Percentiles rank a stretch among this genome's conserved stretches.
Conservation (phyloP, 2,113 vertebrate species). For the Hyperopisus bebe region DNA sequence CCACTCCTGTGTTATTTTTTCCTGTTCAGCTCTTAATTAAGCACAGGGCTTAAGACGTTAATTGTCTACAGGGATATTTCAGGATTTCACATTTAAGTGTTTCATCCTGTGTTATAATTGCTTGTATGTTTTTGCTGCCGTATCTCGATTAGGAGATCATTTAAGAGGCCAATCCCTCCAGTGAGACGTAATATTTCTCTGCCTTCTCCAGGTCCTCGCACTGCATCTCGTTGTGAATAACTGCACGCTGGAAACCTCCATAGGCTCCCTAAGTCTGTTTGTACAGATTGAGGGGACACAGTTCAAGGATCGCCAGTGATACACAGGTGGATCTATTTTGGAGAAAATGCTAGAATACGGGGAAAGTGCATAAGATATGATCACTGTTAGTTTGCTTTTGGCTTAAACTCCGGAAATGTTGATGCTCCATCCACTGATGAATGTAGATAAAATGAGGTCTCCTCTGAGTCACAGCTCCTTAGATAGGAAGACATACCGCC, state of each 20-base stretch:
- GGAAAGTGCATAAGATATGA: neutral
- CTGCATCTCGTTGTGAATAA: neutral
- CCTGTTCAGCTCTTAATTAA: slow-evolving; percentile 18
- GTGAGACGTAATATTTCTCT: neutral
- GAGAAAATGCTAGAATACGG: neutral
- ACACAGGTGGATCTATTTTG: neutral
- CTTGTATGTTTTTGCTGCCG: neutral
- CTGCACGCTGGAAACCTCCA: neutral
- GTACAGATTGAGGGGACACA: neutral
- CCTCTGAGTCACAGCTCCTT: neutral
- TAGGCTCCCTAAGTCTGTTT: neutral
- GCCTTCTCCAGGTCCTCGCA: neutral
- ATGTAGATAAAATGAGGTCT: neutral
- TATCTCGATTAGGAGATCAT: neutral
- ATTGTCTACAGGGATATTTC: neutral
- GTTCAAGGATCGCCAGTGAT: neutral
- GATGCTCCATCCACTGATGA: neutral
- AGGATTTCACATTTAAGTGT: neutral
- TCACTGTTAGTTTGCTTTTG: neutral
- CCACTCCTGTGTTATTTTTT: slow-evolving; percentile 6
- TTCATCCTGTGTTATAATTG: neutral
- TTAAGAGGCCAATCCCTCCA: neutral
- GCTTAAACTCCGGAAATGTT: neutral
- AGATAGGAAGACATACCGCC: neutral
- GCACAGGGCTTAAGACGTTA: neutral